Evolutionary conservation across 2,797 vertebrate species (phyloP), one percentile per base, ranked within the genome.

Genomic region (Dermochelys coriacea): DNA sequence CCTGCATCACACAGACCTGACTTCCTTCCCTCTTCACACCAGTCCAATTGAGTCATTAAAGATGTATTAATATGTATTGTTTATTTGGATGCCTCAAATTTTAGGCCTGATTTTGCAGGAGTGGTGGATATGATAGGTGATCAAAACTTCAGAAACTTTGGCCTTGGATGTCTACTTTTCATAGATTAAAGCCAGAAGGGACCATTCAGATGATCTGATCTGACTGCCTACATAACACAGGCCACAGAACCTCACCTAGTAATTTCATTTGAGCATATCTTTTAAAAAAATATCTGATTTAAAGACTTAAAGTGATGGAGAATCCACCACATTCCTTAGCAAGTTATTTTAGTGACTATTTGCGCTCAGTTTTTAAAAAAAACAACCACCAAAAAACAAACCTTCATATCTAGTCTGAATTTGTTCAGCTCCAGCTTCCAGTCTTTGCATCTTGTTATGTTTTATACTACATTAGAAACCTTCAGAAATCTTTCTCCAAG

Each of bases 221-320:
- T 18, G 34, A 81, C 16, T 57, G 82, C 51, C n/a, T 89, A 27
- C 51, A 21, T 55, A 51, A 23, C 41, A 31, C 34, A 41, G 41
- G 71, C 41, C 12, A 5, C 0, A 18, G 15, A 21, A 77, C 1
- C 9, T 61, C 31, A 45, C 83, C 2, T 0, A 57, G 8, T 49
- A 61, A 12, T 3, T 87, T 55, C 12, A 4, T 74, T 6, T 3
- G 23, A 74, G 25, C 29, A 19, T 0, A 1, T 71, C 74, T 80
- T 95, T 90, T 27, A 57, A 79, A 68, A 81, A 92, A 15, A 5
- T 57, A 0, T 23, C 59, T 74, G 12, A 6, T 68, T 15, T 49
- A 51, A 52, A 87, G 21, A 6, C 51, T 12, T 49, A 47, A 52
- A 87, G 21, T 0, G 1, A 9, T 15, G 23, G 51, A 45, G 25